Percentiles rank a stretch among this genome's conserved stretches.
phyloP scores from a whole-genome alignment of 1,140 invertebrate genomes.

The Cataglyphis hispanica region DNA sequence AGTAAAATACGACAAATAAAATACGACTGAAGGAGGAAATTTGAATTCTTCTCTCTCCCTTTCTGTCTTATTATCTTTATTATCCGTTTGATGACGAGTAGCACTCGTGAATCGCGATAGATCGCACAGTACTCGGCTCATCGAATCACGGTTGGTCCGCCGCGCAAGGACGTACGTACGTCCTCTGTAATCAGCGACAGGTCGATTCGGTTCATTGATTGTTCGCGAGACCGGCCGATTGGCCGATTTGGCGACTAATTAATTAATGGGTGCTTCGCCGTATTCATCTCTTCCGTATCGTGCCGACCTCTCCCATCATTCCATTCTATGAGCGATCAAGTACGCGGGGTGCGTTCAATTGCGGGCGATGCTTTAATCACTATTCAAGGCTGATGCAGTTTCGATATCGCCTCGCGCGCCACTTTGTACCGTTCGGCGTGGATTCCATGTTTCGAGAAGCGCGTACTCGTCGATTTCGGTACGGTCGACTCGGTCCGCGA shows the following conservation, averaged over 20 bases:
- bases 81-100: conserved; percentile 1
- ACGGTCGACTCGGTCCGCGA: conserved; percentile 7
- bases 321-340: conserved; percentile 52
- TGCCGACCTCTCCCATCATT: not conserved
- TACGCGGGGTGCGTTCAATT: conserved; percentile 37
- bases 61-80: not conserved
- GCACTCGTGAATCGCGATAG: conserved; percentile 15
- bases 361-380: conserved; percentile 63
- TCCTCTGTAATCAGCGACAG: conserved; percentile 78
- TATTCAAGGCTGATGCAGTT: conserved; percentile 62
- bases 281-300: conserved; percentile 61
- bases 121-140: not conserved
- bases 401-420: conserved; percentile 52
- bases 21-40: not conserved
- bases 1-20: not conserved
- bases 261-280: conserved; percentile 77
- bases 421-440: conserved; percentile 50
- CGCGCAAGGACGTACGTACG: conserved; percentile 56
- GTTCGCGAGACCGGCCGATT: conserved; percentile 75
- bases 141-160: conserved; percentile 25
- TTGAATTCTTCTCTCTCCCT: not conserved
- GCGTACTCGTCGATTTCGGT: conserved; percentile 9
- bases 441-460: conserved; percentile 49
- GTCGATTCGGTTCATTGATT: conserved; percentile 76
- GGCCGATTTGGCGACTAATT: conserved; percentile 78